Base-by-base conservation (phyloP, 2,888 invertebrate species). In the Scaptodrosophila latifasciaeformis region DNA sequence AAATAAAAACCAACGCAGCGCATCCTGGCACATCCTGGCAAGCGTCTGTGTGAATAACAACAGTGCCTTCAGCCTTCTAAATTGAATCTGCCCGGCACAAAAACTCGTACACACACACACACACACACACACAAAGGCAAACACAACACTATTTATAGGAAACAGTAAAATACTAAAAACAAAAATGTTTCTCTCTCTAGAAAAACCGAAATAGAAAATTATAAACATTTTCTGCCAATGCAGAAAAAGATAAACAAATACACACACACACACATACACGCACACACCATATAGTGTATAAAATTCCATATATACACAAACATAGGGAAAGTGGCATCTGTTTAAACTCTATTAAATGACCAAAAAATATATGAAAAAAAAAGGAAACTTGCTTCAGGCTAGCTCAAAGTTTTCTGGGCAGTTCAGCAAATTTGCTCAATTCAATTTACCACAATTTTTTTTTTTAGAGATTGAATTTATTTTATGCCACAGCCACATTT, bases 11-110 rank as follows among this genome's bases (percentile, higher is more conserved):
- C 43, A 24, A n/a, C 9, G 15, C 15, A 27, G 24, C 42, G n/a
- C 58, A 62, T 67, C 62, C 60, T 65, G 56, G 49, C 48, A 69
- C 77, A 74, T 80, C 77, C 65, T 54, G 75, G 81, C 81, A 77
- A 75, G 75, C 59, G 67, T 54, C 40, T 27, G 12, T n/a, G n/a
- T n/a, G 44, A 37, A 31, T 21, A 9, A 17, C 6, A 55, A 47
- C 17, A n/a, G 21, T 4, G 35, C 15, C 13, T 35, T 2, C 15
- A 51, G 74, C 45, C 55, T 56, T 51, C 62, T 59, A 74, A 77
- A 80, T 76, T 74, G 64, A 67, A 75, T 67, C 53, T 77, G 59
- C 63, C 59, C 55, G 34, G 53, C 47, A 35, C 31, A 52, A 39
- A 46, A 61, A 49, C 29, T 54, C 30, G 21, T 39, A 17, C 13